Conservation (phyloP, 2,113 vertebrate species). For the Speoplatyrhinus poulsoni region DNA sequence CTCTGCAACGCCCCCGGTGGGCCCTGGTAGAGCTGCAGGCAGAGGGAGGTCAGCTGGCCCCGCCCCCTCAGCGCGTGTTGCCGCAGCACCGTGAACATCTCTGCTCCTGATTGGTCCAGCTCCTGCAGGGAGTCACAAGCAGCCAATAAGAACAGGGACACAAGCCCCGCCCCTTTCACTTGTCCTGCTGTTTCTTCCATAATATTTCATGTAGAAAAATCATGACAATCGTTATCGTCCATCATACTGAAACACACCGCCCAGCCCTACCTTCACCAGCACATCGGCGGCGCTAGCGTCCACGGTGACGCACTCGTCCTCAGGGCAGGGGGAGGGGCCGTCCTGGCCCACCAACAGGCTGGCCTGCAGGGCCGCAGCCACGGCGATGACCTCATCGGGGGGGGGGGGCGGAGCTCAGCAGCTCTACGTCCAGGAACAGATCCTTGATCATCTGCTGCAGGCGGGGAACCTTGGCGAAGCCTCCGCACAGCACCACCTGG, state of each 20-base stretch:
- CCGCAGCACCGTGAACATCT: conserved; percentile 85
- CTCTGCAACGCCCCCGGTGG: conserved; percentile 72
- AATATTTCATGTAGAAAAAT: too few relatives aligned
- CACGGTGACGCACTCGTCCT: conserved; percentile 82
- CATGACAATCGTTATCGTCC: too few relatives aligned
- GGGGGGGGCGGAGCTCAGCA: conserved; percentile 87
- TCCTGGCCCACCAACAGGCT: conserved; percentile 89
- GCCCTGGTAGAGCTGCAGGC: conserved; percentile 89
- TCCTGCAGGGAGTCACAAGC: conserved; percentile 69
- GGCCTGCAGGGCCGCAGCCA: conserved; percentile 91
- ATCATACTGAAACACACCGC: too few relatives aligned
- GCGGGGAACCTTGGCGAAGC: conserved; percentile 92
- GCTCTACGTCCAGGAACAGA: conserved; percentile 86
- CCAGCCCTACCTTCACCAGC: conserved; percentile 83
- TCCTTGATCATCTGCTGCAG: conserved; percentile 94
- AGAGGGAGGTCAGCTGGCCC: conserved; percentile 82
- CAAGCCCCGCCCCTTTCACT: too few relatives aligned
- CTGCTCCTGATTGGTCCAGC: conserved; percentile 82
- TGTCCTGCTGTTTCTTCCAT: too few relatives aligned
- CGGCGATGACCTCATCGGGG: conserved; percentile 96
- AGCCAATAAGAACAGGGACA: not conserved
- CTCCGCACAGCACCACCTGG: conserved; percentile 94
- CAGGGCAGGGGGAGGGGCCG: conserved; percentile 56
- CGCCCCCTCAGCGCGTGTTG: conserved; percentile 85
- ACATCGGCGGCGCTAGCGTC: conserved; percentile 91